Evolutionary conservation across 2,113 vertebrate genomes (phyloP), one percentile per base, ranked within the genome.

Genomic region (Ranitomeya imitator): DNA sequence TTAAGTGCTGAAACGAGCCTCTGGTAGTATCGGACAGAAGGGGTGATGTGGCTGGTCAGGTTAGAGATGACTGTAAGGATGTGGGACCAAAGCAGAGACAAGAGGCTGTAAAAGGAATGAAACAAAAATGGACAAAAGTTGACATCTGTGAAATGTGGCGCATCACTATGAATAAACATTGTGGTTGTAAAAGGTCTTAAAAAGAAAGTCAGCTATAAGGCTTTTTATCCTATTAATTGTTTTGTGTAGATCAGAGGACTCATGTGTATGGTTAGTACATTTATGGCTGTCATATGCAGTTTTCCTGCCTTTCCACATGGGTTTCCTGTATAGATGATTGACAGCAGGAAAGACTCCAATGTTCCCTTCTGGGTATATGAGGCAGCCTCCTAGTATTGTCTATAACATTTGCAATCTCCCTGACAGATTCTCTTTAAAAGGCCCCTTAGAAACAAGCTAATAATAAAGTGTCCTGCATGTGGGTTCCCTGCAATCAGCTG

Each of bases 11-110:
- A 96, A 19, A 93, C 91, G 60, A 97, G 92, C 77, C 94, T 94
- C 90, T 93, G 93, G 90, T 93, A 95, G 92, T 94, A 94, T 79
- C 93, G 93, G 91, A 94, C 91, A 60, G 93, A 89, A 69, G 93
- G 91, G 6, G 91, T 90, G 61, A 93, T 92, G 2, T 94, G 94
- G 14, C 63, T 90, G 0, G 90, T 90, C 0, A 96, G 92, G 65
- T 94, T 94, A 0, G 94, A 89, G 83, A 98, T 93, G 90, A 96
- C 94, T 0, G 93, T 93, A 90, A 98, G 88, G 0, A 95, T 97
- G 93, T 96, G 97, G 7, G 93, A 94, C 97, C 97, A 98, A 88
- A 98, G 90, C 14, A 96, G 94, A 45, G 90, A 82, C 78, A 98
- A 93, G 83, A 98, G 95, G 91, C 97, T 98, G 92, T 0, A 0